These are phyloP conservation scores for Drosophila biarmipes DNA, from an alignment of 1,140 invertebrate genomes.

Conservation along the genomic window DNA sequence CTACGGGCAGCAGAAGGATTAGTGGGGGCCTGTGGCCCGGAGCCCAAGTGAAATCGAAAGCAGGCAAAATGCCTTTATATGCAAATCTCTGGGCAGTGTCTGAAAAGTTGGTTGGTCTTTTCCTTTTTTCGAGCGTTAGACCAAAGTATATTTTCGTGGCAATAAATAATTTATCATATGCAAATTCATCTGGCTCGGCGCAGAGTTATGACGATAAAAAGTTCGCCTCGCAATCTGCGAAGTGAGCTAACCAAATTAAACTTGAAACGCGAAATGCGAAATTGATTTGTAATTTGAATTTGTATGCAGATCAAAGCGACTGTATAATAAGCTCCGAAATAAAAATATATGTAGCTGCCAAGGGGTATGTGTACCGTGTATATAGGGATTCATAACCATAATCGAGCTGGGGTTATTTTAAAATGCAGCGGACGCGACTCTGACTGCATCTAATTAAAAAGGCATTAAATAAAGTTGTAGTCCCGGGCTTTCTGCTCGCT, in stretches of 20 bases:
- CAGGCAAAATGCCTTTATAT: constrained; percentile 55
- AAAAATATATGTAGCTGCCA: constrained; percentile 6
- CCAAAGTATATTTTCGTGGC: constrained; percentile 73
- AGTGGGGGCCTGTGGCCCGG: background rate
- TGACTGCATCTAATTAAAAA: constrained; percentile 79
- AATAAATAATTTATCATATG: constrained; percentile 83
- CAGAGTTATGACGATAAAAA: constrained; percentile 53
- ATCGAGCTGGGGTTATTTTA: constrained; percentile 35
- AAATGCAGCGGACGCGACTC: constrained; percentile 67
- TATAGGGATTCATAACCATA: constrained; percentile 36
- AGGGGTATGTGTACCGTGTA: constrained; percentile 2
- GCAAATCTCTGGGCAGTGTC: constrained; percentile 59
- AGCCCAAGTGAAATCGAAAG: constrained; percentile 28
- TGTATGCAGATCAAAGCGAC: constrained; percentile 78
- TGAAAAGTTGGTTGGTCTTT: constrained; percentile 47
- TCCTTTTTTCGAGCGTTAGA: constrained; percentile 23
- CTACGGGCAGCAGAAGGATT: background rate
- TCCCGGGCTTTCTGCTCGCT: background rate
- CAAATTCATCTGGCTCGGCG: constrained; percentile 52
- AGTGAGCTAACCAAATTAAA: constrained; percentile 73
- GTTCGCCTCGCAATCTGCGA: constrained; percentile 40
- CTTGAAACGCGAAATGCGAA: constrained; percentile 72
- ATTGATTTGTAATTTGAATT: constrained; percentile 83
- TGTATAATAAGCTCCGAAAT: constrained; percentile 34
- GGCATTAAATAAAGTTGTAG: constrained; percentile 69